Evolutionary conservation across 2,113 vertebrate genomes (phyloP), one percentile per base, ranked within the genome.

Genomic region (Upupa epops): DNA sequence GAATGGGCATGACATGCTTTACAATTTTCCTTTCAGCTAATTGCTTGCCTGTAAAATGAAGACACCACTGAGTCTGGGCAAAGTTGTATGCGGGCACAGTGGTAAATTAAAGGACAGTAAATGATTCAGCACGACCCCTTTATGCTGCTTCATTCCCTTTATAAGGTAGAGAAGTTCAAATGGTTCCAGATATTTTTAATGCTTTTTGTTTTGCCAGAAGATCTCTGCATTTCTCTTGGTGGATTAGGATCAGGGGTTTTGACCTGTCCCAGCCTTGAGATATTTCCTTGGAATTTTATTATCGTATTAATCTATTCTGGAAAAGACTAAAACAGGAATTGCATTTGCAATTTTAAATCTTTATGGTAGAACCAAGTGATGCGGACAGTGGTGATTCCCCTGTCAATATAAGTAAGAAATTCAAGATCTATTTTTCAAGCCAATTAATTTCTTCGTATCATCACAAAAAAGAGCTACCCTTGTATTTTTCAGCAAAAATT

Each of bases 1-100:
- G 72, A 88, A 86, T 11, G 22, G 51, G n/a, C 79, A 87, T 81
- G 96, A 94, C 75, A 69, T 90, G 80, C 40, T 96, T 96, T 96
- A 94, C 66, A 78, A 75, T 94, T 94, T 95, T 82, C 91, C 88
- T 91, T 95, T 95, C 83, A 85, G 89, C 83, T 95, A 95, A 94
- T 94, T 95, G 69, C 95, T 95, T 85, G 86, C 69, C 77, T 91
- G 58, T 87, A 83, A 96, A 94, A 83, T 29, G 70, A 89, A 96
- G 95, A 93, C 89, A 95, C 40, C 76, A 76, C n/a, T 51, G 72
- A 83, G 87, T 93, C 92, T 91, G 68, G 77, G 77, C 86, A 78
- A 86, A 83, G 64, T 92, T 92, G 89, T 85, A 81, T 70, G 40
- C 11, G 40, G 11, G 15, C 40, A 51, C 4, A 91, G 77, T 31